phyloP scores from a whole-genome alignment of 2,113 vertebrate species.

The Alosa alosa region DNA sequence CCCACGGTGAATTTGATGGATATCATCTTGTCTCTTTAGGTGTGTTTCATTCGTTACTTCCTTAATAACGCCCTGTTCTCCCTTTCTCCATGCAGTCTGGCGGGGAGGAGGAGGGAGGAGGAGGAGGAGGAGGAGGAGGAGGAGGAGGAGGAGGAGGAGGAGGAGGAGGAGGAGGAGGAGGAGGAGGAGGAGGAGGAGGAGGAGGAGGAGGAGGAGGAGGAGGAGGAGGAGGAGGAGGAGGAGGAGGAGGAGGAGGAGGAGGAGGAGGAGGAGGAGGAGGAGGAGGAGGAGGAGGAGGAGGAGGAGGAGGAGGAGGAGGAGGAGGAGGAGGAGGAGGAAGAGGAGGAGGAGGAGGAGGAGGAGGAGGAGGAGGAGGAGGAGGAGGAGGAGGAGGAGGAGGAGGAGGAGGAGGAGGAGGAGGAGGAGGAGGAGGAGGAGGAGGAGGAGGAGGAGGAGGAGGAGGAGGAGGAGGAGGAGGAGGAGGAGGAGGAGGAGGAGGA shows the following conservation, averaged over 20 bases:
- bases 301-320: slow-evolving; percentile 46
- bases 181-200: slow-evolving; percentile 73
- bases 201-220: slow-evolving; percentile 84
- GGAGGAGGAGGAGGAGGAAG: slow-evolving; percentile 62
- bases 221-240: slow-evolving; percentile 47
- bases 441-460: slow-evolving; percentile 47
- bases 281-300: slow-evolving; percentile 77
- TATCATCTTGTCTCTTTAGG: not conserved
- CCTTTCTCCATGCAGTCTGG: slow-evolving; percentile 72
- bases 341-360: slow-evolving; percentile 84
- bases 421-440: slow-evolving; percentile 86
- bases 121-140: slow-evolving; percentile 86
- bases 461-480: slow-evolving; percentile 37
- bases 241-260: slow-evolving; percentile 55
- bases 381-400: slow-evolving; percentile 40
- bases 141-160: slow-evolving; percentile 47
- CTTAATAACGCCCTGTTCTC: not conserved
- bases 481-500: slow-evolving; percentile 73
- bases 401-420: slow-evolving; percentile 69
- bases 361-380: slow-evolving; percentile 67
- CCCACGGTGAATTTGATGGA: too few species aligned
- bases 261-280: slow-evolving; percentile 78
- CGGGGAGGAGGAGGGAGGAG: slow-evolving; percentile 73
- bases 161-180: slow-evolving; percentile 37
- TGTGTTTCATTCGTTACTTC: not conserved